A percentile compares a stretch with the other conserved stretches of the same genome.
Evolutionary conservation across 2,888 invertebrate species (phyloP).

Genomic region (Alentia gelatinosa): DNA sequence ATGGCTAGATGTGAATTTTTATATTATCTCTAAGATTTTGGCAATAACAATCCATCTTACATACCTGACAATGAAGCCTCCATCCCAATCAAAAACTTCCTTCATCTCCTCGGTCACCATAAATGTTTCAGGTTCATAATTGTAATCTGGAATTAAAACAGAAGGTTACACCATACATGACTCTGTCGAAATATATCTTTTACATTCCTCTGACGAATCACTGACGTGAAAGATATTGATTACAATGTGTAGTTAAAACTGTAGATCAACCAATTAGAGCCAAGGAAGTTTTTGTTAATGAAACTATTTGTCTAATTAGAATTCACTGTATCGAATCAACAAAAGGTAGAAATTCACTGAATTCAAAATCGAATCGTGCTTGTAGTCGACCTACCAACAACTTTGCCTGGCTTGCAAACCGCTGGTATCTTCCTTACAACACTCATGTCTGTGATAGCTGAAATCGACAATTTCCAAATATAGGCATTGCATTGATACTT

Average conservation of each 20-base stretch:
- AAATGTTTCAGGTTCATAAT: slow-evolving; percentile 33
- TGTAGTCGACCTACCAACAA: neutral
- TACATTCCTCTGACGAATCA: neutral
- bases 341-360: neutral
- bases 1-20: no score
- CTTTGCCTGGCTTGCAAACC: neutral
- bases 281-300: neutral
- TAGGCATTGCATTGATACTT: no score
- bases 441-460: no score
- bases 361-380: neutral
- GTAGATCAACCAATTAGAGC: neutral
- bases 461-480: no score
- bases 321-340: neutral
- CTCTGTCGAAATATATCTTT: neutral
- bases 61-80: slow-evolving; percentile 61
- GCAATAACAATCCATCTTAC: no score
- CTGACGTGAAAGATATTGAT: neutral
- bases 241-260: neutral
- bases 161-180: neutral
- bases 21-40: no score
- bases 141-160: neutral
- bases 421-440: neutral
- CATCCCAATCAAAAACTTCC: slow-evolving; percentile 61
- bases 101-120: slow-evolving; percentile 61
- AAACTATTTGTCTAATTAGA: neutral